These are phyloP conservation scores for Drosophila mulleri DNA, from an alignment of 2,888 invertebrate species.

Conservation along the genomic window DNA sequence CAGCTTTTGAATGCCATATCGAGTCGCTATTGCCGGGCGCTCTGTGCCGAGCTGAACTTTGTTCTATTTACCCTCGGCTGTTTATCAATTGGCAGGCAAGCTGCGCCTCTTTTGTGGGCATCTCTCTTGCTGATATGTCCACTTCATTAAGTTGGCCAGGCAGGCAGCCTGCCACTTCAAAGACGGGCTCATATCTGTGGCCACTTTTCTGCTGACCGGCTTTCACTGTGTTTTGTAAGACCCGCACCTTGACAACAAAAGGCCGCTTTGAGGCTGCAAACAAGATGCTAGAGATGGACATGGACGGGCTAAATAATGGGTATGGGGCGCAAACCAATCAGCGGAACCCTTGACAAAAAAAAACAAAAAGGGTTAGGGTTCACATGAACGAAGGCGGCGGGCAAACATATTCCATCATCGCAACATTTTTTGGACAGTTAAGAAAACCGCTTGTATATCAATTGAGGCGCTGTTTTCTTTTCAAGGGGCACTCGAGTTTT, in stretches of 20 bases:
- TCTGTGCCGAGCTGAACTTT: slow-evolving; percentile 19
- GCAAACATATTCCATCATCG: slow-evolving; percentile 38
- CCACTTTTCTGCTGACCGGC: slow-evolving; percentile 46
- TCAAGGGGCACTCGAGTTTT: slow-evolving; percentile 20
- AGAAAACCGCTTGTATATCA: slow-evolving; percentile 55
- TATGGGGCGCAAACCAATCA: slow-evolving; percentile 38
- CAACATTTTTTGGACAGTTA: slow-evolving; percentile 52
- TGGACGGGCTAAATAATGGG: slow-evolving; percentile 10
- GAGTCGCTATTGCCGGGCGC: slow-evolving; percentile 13
- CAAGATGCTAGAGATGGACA: slow-evolving; percentile 18
- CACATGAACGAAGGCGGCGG: neutral
- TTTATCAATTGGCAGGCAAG: slow-evolving; percentile 49
- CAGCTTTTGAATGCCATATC: slow-evolving; percentile 33
- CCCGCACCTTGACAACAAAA: slow-evolving; percentile 66
- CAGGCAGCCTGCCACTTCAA: slow-evolving; percentile 38
- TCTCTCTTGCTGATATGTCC: slow-evolving; percentile 66
- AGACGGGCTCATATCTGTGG: slow-evolving; percentile 20
- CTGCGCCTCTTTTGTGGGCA: slow-evolving; percentile 25
- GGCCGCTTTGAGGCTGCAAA: slow-evolving; percentile 18
- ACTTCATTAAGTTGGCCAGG: slow-evolving; percentile 69
- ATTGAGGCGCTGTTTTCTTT: slow-evolving; percentile 40
- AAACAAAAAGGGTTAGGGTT: slow-evolving; percentile 12
- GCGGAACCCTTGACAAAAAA: slow-evolving; percentile 42
- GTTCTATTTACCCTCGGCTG: slow-evolving; percentile 24
- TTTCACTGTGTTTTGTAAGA: slow-evolving; percentile 29